phyloP scores from a whole-genome alignment of 2,888 invertebrate species.

The Nymphalis polychloros region DNA sequence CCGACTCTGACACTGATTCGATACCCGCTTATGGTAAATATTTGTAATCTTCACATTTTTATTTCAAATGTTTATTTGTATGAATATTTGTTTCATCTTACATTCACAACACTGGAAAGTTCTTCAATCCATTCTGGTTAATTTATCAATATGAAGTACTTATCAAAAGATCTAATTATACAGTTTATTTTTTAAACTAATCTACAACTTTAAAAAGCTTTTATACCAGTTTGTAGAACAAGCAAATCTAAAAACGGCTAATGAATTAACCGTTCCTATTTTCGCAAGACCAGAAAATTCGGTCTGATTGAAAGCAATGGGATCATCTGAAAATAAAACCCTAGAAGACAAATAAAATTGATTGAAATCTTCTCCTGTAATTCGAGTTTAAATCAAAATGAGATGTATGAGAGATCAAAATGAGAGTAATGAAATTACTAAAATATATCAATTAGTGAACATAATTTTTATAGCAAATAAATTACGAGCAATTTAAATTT shows the following conservation, averaged over 20 bases:
- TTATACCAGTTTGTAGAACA: slow-evolving; percentile 17
- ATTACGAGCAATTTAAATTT: no score
- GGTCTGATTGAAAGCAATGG: slow-evolving; percentile 41
- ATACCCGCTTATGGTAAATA: no score
- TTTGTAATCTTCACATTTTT: no score
- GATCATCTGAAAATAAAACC: slow-evolving; percentile 49
- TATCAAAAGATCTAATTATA: not conserved
- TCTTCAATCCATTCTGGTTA: no score
- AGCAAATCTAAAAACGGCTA: slow-evolving; percentile 36
- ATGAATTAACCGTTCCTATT: slow-evolving; percentile 36
- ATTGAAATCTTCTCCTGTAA: slow-evolving; percentile 41
- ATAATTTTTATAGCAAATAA: no score
- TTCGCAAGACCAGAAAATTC: slow-evolving; percentile 30
- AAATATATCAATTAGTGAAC: no score
- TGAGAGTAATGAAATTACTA: no score
- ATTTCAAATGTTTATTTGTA: no score
- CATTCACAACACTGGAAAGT: no score
- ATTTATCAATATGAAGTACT: not conserved
- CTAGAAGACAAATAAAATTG: slow-evolving; percentile 35
- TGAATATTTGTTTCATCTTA: no score
- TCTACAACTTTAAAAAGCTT: not conserved
- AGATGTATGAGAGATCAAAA: no score
- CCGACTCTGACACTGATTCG: no score
- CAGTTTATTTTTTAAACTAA: not conserved
- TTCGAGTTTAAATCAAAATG: not conserved